phyloP scores from a whole-genome alignment of 1,140 invertebrate genomes.

The Sitobion miscanthi region DNA sequence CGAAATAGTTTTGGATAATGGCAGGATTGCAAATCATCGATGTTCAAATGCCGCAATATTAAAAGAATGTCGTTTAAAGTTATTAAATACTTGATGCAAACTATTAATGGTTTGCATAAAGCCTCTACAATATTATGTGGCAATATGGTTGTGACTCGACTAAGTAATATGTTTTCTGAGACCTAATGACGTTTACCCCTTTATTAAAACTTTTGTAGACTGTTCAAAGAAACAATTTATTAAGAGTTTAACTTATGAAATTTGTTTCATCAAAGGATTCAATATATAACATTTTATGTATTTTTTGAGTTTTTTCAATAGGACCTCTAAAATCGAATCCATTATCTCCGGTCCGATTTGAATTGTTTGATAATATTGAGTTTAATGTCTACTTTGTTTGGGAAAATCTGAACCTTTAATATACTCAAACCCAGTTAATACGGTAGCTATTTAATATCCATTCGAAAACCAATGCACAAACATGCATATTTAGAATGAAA shows the following conservation, averaged over 20 bases:
- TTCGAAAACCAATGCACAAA: neutral
- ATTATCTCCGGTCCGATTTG: neutral
- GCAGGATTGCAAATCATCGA: neutral
- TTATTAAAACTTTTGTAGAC: slow-evolving; percentile 10
- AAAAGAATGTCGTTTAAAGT: neutral
- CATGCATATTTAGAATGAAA: neutral
- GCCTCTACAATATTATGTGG: neutral
- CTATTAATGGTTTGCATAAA: neutral
- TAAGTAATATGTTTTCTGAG: neutral
- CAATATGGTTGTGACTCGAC: neutral
- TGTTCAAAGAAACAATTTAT: slow-evolving; percentile 16
- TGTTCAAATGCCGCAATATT: neutral
- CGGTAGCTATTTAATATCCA: neutral
- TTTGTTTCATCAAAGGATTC: slow-evolving; percentile 30
- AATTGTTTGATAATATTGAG: neutral
- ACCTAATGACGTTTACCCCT: neutral
- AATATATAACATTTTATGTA: neutral
- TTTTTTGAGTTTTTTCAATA: neutral
- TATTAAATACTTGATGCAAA: neutral
- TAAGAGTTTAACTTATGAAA: neutral
- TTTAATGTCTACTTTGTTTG: neutral
- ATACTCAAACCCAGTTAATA: neutral
- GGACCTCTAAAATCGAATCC: neutral
- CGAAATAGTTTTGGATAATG: neutral
- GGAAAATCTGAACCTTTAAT: neutral